A percentile compares a stretch with the other conserved stretches of the same genome.
Conservation (phyloP, 2,113 vertebrate species). For the Sinosuthora webbiana region DNA sequence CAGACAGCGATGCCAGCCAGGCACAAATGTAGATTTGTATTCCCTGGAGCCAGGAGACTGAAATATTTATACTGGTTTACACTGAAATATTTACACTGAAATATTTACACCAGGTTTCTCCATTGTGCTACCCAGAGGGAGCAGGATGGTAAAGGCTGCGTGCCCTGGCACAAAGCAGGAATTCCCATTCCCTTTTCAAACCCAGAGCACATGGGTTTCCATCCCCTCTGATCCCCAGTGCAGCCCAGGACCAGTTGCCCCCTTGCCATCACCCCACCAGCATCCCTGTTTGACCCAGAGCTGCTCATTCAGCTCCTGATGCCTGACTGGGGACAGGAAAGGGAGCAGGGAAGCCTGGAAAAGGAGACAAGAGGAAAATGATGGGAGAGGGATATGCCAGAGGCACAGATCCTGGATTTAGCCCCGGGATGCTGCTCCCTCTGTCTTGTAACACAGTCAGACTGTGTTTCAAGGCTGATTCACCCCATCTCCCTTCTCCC, state of each 20-base stretch:
- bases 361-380: not conserved
- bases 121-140: slow-evolving; percentile 16
- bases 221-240: not conserved
- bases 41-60: slow-evolving; percentile 43
- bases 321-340: not conserved
- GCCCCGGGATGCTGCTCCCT: not conserved
- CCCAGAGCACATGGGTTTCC: not conserved
- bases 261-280: not conserved
- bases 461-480: not conserved
- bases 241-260: not conserved
- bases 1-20: slow-evolving; percentile 42
- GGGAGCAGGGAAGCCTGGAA: not conserved
- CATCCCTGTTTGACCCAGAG: not conserved
- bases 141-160: slow-evolving; percentile 30
- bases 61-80: slow-evolving; percentile 38
- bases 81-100: slow-evolving; percentile 53
- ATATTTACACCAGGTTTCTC: slow-evolving; percentile 62
- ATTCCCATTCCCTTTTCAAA: slow-evolving; percentile 2
- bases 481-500: not conserved
- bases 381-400: not conserved
- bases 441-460: not conserved
- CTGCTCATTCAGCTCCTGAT: not conserved
- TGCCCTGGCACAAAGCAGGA: not conserved
- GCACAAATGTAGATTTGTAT: slow-evolving; percentile 19
- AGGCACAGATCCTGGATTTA: not conserved